Conservation (phyloP, 2,113 vertebrate species). For the Acrocephalus kingi region DNA sequence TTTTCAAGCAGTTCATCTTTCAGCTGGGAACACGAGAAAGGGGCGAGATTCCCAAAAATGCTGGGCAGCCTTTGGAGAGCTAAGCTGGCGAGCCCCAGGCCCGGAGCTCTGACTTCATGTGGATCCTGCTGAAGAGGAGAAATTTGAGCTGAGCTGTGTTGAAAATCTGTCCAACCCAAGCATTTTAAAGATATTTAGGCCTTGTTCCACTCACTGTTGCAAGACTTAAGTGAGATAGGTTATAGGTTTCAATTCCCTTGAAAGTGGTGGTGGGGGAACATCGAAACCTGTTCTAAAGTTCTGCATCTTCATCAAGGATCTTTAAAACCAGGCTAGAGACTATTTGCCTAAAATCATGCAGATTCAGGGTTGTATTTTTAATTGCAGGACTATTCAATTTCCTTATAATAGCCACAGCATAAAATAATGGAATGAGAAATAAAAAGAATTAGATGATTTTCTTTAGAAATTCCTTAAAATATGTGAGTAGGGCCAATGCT, state of each 20-base stretch:
- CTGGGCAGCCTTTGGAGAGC: not conserved
- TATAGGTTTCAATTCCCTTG: not conserved
- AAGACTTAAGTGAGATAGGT: not conserved
- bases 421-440: not conserved
- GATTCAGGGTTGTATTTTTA: not conserved
- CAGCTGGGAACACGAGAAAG: not conserved
- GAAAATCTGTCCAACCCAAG: conserved; percentile 14
- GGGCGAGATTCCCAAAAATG: not conserved
- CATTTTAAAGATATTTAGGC: conserved; percentile 8
- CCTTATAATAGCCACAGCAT: not conserved
- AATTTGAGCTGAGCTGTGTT: conserved; percentile 23
- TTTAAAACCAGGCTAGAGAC: not conserved
- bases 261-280: not conserved
- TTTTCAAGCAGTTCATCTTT: not conserved
- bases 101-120: fast-evolving
- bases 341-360: not conserved
- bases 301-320: not conserved
- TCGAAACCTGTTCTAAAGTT: not conserved
- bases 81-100: fast-evolving
- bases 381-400: not conserved
- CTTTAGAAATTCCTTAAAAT: not conserved
- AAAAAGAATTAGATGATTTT: not conserved
- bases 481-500: not conserved
- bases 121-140: conserved; percentile 13
- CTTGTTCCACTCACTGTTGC: not conserved